Base-by-base conservation (phyloP, 2,797 vertebrate species). In the Anniella stebbinsi region DNA sequence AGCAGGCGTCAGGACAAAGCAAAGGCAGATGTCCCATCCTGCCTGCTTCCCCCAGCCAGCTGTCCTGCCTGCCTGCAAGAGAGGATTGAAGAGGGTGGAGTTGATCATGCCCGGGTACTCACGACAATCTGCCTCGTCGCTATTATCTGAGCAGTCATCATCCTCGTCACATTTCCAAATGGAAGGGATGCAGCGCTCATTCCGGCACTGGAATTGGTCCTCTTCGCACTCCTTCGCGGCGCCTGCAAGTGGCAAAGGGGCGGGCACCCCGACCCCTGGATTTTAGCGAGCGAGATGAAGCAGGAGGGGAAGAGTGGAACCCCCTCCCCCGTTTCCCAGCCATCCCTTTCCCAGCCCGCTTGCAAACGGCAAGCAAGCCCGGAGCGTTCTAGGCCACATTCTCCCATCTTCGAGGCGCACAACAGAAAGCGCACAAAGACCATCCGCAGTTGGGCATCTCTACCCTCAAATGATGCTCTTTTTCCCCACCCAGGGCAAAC, bases 121-220 rank as follows among this genome's bases (percentile, higher is more conserved):
- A 99, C 99, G 98, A 96, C 99, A 99, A 94, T 98, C 98, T 83
- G 98, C 98, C 91, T 99, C 99, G 86, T 99, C 99, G 88, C 98
- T 99, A 97, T 98, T 99, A 96, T 99, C 99, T 2, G 98, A 97
- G 96, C 99, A 99, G 89, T 99, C 99, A 70, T 99, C 98, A 84
- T 99, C 99, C 87, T 99, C 99, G 89, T 99, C 99, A 87, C 99
- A 99, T 92, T 98, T 98, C 99, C 99, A 99, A 94, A 99, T 96
- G 67, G 97, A 98, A 33, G 99, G 98, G 96, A 99, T 98, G 97
- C 99, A 99, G 87, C 98, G 98, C 93, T 98, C 97, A 90, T 99
- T 99, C 92, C 96, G 97, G 97, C 99, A 99, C 96, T 98, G 98
- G 97, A 99, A 99, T 97, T 99, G 99, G 77, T 98, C 97, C 36